These are phyloP conservation scores for Arrhopalites spinosus DNA, from an alignment of 2,888 invertebrate species.

Conservation along the genomic window DNA sequence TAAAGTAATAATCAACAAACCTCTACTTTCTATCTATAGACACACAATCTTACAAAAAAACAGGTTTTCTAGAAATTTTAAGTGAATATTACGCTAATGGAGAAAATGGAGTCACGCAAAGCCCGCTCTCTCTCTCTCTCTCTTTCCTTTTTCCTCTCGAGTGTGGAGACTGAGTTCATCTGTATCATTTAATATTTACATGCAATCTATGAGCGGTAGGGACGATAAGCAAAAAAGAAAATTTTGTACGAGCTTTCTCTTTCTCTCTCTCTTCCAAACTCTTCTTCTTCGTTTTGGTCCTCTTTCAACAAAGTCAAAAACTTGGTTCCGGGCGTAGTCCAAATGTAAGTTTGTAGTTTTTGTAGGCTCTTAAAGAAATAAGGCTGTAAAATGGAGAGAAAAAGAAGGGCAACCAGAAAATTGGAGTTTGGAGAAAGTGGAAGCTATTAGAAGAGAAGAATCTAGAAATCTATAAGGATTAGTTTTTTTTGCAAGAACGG, in stretches of 20 bases:
- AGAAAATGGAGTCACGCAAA: conserved; percentile 30
- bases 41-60: conserved; percentile 16
- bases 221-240: not conserved
- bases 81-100: conserved; percentile 31
- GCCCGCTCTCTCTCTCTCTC: not conserved
- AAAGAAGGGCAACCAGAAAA: not conserved
- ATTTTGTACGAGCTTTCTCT: not conserved
- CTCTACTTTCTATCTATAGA: not conserved
- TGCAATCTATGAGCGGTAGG: not conserved
- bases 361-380: too few relatives aligned
- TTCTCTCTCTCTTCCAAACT: too few relatives aligned
- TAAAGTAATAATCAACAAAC: conserved; percentile 10
- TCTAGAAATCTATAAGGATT: conserved; percentile 1
- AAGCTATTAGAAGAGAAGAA: not conserved
- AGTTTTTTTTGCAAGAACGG: not conserved
- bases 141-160: not conserved
- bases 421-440: not conserved
- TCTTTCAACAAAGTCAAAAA: too few relatives aligned
- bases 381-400: not conserved
- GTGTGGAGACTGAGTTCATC: not conserved
- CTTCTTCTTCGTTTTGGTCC: too few relatives aligned
- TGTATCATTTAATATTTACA: too few relatives aligned
- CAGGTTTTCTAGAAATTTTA: conserved; percentile 21
- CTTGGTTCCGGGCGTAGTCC: too few relatives aligned
- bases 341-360: too few relatives aligned